A percentile compares a stretch with the other conserved stretches of the same genome.
phyloP scores from a whole-genome alignment of 2,888 invertebrate genomes.

The Dugesia japonica region DNA sequence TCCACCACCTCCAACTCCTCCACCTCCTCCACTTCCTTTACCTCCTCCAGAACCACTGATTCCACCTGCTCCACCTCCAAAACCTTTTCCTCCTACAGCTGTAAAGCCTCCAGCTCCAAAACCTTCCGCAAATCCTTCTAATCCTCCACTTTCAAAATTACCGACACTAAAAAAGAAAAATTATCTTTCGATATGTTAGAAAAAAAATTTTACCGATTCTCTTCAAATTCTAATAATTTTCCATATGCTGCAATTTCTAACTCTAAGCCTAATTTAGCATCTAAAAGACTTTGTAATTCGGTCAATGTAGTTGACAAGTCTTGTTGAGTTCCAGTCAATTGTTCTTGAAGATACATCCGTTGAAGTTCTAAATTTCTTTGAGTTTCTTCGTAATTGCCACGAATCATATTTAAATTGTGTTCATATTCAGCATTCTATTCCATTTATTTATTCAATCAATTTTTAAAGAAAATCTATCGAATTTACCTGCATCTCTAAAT shows the following conservation, averaged over 20 bases:
- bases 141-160: too few relatives aligned
- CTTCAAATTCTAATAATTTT: slow-evolving; percentile 52
- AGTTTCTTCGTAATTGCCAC: slow-evolving; percentile 49
- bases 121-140: too few relatives aligned
- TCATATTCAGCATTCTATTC: slow-evolving; percentile 49
- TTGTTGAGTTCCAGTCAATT: slow-evolving; percentile 47
- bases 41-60: neutral
- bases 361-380: slow-evolving; percentile 49
- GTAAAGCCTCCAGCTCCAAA: too few relatives aligned
- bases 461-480: neutral
- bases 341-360: slow-evolving; percentile 41
- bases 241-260: slow-evolving; percentile 52
- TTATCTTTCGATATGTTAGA: neutral
- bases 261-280: slow-evolving; percentile 52
- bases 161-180: too few relatives aligned
- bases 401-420: slow-evolving; percentile 49
- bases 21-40: neutral
- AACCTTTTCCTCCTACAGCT: neutral
- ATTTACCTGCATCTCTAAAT: slow-evolving; percentile 49
- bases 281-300: slow-evolving; percentile 38
- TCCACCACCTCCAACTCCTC: neutral
- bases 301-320: slow-evolving; percentile 40
- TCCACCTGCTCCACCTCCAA: neutral
- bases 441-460: neutral
- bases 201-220: slow-evolving; percentile 39